Base-by-base conservation (phyloP, 2,888 invertebrate species). In the Cynaeus angustus region DNA sequence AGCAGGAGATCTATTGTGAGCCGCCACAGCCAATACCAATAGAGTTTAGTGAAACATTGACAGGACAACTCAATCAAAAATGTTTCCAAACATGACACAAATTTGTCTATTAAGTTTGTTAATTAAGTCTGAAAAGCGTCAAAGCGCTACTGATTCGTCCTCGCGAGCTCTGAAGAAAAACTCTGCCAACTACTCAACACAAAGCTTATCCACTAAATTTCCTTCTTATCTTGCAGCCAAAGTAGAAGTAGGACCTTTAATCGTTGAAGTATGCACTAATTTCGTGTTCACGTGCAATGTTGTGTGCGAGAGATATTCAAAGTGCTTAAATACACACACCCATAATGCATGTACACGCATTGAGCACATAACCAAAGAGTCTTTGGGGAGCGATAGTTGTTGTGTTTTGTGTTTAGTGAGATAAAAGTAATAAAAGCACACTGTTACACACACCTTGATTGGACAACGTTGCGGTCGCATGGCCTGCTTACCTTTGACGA, bases 401-500 rank as follows among this genome's bases (percentile, higher is more conserved):
- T 48, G 43, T 50, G 62, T 46, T 10, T 55, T 53, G 52, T 65
- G 53, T 65, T 14, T 28, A 33, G 45, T 46, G 45, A 56, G 50
- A 43, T 61, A 66, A 71, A 66, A 62, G 43, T 61, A 56, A 64
- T 61, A 73, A 78, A 77, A 58, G 82, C 80, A 78, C 80, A 79
- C 80, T 78, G 77, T 79, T 81, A 84, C 83, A 85, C 85, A 85
- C 86, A 85, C 85, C 85, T 85, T 85, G 85, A 82, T 82, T 81
- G 83, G 84, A 83, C 84, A 85, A 83, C 85, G 85, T 83, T 85
- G 85, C 78, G 85, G 85, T 83, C 85, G 86, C 86, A 85, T 85
- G 83, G 84, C 84, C 83, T 82, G 87, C 91, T 91, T 89, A 92
- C 92, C 91, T 92, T 92, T 86, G 91, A 91, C 88, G 92, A 91